Conservation (phyloP, 2,113 vertebrate species). For the Petaurus breviceps region DNA sequence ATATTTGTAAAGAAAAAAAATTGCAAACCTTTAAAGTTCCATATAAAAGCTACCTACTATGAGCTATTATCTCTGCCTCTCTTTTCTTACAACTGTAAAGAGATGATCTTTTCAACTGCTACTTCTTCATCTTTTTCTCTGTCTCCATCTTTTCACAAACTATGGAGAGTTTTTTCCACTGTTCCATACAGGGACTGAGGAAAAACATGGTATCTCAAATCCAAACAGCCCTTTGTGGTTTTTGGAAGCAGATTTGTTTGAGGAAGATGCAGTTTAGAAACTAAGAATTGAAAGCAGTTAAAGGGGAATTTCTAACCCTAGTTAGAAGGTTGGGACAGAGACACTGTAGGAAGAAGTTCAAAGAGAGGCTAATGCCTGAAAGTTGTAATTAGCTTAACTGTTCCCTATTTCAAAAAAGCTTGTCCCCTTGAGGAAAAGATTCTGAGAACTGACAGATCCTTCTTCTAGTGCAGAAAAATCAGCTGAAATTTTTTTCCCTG, state of each 20-base stretch:
- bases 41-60: not conserved
- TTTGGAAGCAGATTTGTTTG: not conserved
- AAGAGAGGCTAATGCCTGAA: not conserved
- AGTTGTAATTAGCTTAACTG: not conserved
- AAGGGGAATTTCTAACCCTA: not conserved
- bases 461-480: not conserved
- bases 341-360: not conserved
- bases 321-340: not conserved
- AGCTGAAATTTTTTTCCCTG: not conserved
- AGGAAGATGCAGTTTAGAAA: not conserved
- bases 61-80: not conserved
- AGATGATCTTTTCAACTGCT: not conserved
- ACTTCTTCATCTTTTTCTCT: not conserved
- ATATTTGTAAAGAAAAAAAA: not conserved
- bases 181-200: not conserved
- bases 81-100: not conserved
- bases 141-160: not conserved
- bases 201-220: not conserved
- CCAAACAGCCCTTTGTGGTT: not conserved
- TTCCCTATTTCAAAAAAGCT: not conserved
- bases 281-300: not conserved
- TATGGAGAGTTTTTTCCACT: not conserved
- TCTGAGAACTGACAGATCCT: not conserved
- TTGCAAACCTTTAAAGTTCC: not conserved
- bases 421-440: not conserved